Evolutionary conservation across 2,113 vertebrate species (phyloP), one percentile per base, ranked within the genome.

Genomic region (Edolisoma coerulescens): DNA sequence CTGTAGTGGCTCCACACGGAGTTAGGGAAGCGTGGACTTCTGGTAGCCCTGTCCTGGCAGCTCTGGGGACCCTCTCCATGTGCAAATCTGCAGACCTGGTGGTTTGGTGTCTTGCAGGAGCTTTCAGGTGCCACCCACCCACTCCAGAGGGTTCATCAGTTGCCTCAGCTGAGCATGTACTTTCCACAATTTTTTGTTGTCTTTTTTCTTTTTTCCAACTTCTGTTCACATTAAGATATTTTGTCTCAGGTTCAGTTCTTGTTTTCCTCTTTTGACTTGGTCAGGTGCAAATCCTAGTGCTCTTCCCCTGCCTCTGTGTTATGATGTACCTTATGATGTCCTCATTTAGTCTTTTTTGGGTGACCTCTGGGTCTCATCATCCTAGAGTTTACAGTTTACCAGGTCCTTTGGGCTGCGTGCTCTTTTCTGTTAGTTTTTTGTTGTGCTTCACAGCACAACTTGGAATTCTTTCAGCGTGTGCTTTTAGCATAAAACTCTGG

Each of bases 191-290:
- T 50, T 67, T 70, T 33, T 33, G 7, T 35, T 45, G 3, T 28
- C 3, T 0, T 15, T 35, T 35, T 44, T 22, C 6, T 12, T 30
- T 16, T 24, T 9, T 22, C 12, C 9, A 33, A 1, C 1, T 28
- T 33, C 26, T 7, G 3, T n/a, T 82, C 7, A 19, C 16, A 11
- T 39, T 39, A 27, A 10, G 69, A 27, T 53, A 13, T 63, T 57
- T 41, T n/a, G 6, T 24, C 5, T 85, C 11, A 10, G 0, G 0
- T 74, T 85, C 52, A 37, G 16, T 32, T 71, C 42, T 70, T 20
- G 8, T 44, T 74, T 78, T 53, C 47, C 19, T 61, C 16, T 73
- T 61, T 24, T 75, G 13, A 12, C 4, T 9, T 13, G 17, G 6
- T 81, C 44, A 35, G 32, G 13, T 44, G 10, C 45, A 77, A 73